Percentiles rank a stretch among this genome's conserved stretches.
These are phyloP conservation scores for Tenthredo mesomela DNA, from an alignment of 2,888 invertebrate species.

Conservation along the genomic window DNA sequence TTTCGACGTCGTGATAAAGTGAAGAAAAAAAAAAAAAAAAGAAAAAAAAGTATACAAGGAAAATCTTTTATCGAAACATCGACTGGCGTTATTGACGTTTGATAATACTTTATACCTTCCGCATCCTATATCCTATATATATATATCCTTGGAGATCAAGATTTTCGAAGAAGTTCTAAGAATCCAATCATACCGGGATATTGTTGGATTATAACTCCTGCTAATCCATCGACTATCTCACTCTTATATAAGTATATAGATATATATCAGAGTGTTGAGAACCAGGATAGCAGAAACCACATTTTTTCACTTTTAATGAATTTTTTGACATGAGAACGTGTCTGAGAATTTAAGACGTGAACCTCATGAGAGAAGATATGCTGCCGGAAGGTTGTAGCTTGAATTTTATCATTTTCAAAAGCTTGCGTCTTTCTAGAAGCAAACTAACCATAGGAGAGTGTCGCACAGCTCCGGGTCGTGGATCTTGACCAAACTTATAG, in stretches of 20 bases:
- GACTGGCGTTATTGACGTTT: constrained; percentile 1
- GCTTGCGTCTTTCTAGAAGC: too few species aligned
- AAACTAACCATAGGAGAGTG: too few species aligned
- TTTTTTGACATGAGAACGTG: too few species aligned
- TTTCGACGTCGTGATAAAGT: not conserved
- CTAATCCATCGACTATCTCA: not conserved
- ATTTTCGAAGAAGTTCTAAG: not conserved
- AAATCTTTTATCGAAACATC: not conserved
- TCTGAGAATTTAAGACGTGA: too few species aligned
- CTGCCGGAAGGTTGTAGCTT: too few species aligned
- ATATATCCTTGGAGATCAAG: not conserved
- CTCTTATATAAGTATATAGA: not conserved
- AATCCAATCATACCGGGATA: constrained; percentile 27
- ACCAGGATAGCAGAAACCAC: not conserved
- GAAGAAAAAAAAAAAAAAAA: too few species aligned
- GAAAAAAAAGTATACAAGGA: not conserved
- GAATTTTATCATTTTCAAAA: too few species aligned
- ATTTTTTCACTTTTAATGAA: too few species aligned
- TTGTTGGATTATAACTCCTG: constrained; percentile 16
- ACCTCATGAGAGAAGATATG: too few species aligned
- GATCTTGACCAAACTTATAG: too few species aligned
- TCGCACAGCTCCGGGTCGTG: too few species aligned
- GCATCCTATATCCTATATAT: too few species aligned
- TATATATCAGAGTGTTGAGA: not conserved
- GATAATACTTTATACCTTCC: not conserved